Base-by-base conservation (phyloP, 2,113 vertebrate genomes). In the Phoxinus phoxinus region DNA sequence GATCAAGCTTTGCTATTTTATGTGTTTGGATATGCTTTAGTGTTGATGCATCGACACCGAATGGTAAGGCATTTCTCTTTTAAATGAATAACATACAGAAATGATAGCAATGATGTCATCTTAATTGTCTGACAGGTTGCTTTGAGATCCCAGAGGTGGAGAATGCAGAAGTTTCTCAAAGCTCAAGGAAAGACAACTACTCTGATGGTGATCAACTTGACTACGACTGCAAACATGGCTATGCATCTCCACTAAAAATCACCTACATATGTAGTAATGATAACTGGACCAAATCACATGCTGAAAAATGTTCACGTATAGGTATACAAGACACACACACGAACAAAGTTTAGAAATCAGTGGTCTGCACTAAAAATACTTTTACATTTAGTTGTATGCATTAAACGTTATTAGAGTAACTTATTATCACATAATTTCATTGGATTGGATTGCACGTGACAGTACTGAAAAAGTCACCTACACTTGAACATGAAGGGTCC, bases 381-480 rank as follows among this genome's bases (percentile, higher is more conserved):
- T 41, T 19, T 13, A 32, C 19, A 19, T 67, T 7, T 67, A 32
- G 15, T 9, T 67, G 30, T 32, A 35, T 19, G 63, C 3, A 19
- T 35, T 32, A 19, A 17, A 67, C 15, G 30, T 69, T 21, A 35
- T 10, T 3, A 4, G 1, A 67, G 30, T 19, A 4, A 3, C 15
- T 37, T 21, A 35, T 21, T 56, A 56, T 21, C 19, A 23, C 51
- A 51, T 37, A 35, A 19, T 65, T 30, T 51, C 1, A 13, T 35
- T n/a, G 2, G 3, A 27, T 94, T 90, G 95, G 95, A 81, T 86
- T 35, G 13, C 0, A 2, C 87, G 89, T 86, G 84, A 86, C 84
- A 87, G 89, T 90, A 88, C 13, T 37, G 17, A 73, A 17, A 69
- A 35, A 30, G 10, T 35, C 25, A 37, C 23, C 2, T 23, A 46